These are phyloP conservation scores for Phylloscopus trochiloides DNA, from an alignment of 2,113 vertebrate genomes.

Conservation along the genomic window DNA sequence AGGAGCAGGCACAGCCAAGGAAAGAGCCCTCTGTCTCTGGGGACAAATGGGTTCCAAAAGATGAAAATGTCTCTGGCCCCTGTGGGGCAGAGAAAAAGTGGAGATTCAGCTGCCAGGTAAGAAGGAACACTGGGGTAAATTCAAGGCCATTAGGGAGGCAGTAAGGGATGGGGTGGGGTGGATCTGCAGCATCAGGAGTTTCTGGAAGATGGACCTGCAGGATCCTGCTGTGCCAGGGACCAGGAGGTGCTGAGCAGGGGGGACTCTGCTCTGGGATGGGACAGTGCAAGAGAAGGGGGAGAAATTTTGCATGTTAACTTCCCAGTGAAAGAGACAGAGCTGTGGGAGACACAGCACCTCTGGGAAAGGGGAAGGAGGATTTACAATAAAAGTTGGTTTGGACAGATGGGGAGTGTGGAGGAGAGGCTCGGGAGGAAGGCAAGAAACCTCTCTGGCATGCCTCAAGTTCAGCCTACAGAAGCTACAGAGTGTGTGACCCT, in stretches of 20 bases:
- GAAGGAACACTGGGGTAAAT: neutral
- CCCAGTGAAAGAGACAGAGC: neutral
- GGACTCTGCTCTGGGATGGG: neutral
- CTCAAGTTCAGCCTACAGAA: constrained; percentile 37
- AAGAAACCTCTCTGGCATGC: neutral
- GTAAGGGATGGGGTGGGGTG: neutral
- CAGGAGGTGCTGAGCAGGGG: neutral
- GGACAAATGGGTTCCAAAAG: neutral
- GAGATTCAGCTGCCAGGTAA: neutral
- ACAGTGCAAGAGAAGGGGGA: neutral
- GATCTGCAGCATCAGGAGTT: neutral
- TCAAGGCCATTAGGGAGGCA: neutral
- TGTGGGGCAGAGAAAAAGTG: neutral
- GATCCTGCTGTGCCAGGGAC: neutral
- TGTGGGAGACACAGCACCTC: neutral
- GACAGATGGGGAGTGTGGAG: neutral
- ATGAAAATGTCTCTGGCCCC: neutral
- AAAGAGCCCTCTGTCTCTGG: neutral
- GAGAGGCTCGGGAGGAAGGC: neutral
- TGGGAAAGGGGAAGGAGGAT: neutral
- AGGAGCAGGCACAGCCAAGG: neutral
- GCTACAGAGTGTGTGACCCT: constrained; percentile 45
- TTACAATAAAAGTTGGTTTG: neutral
- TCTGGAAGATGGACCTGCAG: neutral
- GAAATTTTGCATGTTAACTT: neutral